Evolutionary conservation across 1,140 invertebrate genomes (phyloP).

Genomic region (Drosophila grimshawi): DNA sequence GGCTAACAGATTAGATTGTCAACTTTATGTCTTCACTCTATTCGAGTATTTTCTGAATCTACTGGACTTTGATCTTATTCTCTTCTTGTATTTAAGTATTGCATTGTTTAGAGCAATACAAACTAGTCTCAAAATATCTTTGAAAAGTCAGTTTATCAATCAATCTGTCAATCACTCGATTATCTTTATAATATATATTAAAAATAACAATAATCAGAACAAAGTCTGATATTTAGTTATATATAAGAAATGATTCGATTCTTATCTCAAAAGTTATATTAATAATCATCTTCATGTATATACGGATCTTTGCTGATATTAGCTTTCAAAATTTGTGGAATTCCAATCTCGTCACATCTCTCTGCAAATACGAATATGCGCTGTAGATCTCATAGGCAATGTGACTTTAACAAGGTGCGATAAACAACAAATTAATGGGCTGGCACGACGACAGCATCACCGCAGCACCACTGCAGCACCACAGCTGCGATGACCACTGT

Average conservation of each 20-base stretch:
- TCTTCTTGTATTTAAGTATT: too few species aligned
- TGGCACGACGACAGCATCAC: conserved; percentile 69
- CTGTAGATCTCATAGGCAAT: conserved; percentile 43
- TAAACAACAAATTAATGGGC: conserved; percentile 79
- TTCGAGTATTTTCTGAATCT: too few species aligned
- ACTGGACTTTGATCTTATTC: too few species aligned
- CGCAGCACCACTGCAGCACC: conserved; percentile 19
- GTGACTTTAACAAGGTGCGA: conserved; percentile 80
- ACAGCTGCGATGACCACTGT: conserved; percentile 1
- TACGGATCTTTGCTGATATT: conserved; percentile 1
- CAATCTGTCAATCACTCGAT: too few species aligned
- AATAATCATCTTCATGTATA: background rate
- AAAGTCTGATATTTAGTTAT: too few species aligned
- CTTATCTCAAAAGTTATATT: background rate
- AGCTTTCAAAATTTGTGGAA: conserved; percentile 40
- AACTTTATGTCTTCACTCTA: too few species aligned
- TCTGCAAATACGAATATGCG: background rate
- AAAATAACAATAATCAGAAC: too few species aligned
- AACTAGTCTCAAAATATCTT: too few species aligned
- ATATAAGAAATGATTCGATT: too few species aligned
- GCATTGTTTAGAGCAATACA: too few species aligned
- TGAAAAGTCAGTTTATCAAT: too few species aligned
- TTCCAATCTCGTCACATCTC: conserved; percentile 37
- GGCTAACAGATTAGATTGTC: background rate
- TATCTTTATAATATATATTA: too few species aligned